Evolutionary conservation across 2,113 vertebrate species (phyloP), one percentile per base, ranked within the genome.

Genomic region (Proteles cristata): DNA sequence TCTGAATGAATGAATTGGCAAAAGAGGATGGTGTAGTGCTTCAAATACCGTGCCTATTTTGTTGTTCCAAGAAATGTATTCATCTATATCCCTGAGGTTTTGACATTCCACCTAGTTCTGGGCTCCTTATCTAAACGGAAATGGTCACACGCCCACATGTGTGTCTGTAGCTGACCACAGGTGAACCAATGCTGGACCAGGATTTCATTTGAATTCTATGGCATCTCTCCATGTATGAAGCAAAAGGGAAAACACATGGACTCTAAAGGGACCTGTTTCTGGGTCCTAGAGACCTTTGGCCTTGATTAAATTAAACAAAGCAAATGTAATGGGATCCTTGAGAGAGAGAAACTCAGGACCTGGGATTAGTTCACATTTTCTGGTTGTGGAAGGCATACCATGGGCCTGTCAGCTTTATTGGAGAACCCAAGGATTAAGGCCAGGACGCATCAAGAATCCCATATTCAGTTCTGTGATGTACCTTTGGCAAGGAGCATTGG

Each of bases 281-380:
- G 21, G 86, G 61, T 79, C 48, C 39, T 86, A 58, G 26, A 84
- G 11, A 43, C 11, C 4, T 1, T 53, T 28, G 17, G 23, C 61
- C 25, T 88, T 31, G 10, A 16, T 71, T 74, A 61, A 87, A 77
- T 77, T 84, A 85, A 93, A 43, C 39, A 33, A 77, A 89, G 17
- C 26, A 50, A 14, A 33, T 53, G 21, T 25, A 3, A 82, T 43
- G 33, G 9, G 19, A 28, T 71, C 35, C 11, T 43, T 89, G 48
- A 63, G 85, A 96, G 55, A 33, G 69, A 93, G 48, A 39, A 39
- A 63, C 25, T 6, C 16, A 35, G 39, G 21, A 55, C 8, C 43
- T 88, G 55, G 35, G 11, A 83, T 69, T 5, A 53, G 43, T 53
- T 33, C 23, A 50, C 7, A 55, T 33, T 45, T 26, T n/a, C 25